phyloP scores from a whole-genome alignment of 2,888 invertebrate genomes.

The Diarsia rubi region DNA sequence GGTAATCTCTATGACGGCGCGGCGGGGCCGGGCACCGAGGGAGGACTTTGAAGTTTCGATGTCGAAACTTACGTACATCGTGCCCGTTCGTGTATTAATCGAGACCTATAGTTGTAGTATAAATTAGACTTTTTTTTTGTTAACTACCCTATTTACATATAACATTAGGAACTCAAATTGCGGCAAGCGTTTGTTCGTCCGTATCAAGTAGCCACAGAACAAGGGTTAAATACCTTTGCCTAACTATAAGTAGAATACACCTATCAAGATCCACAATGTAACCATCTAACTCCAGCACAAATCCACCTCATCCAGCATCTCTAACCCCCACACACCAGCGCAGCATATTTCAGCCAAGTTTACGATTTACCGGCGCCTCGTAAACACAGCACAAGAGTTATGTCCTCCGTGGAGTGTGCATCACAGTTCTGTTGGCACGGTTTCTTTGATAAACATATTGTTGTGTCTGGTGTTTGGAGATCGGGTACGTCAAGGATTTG shows the following conservation, averaged over 20 bases:
- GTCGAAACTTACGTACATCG: too few relatives aligned
- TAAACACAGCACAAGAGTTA: slow-evolving; percentile 68
- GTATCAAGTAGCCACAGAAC: too few relatives aligned
- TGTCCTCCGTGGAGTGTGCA: slow-evolving; percentile 38
- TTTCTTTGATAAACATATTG: slow-evolving; percentile 18
- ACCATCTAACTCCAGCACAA: not conserved
- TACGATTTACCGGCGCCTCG: slow-evolving; percentile 72
- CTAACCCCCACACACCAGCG: slow-evolving; percentile 34
- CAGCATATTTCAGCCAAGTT: slow-evolving; percentile 74
- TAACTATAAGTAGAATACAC: not conserved
- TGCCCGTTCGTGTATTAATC: too few relatives aligned
- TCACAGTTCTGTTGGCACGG: slow-evolving; percentile 27
- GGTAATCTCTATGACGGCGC: too few relatives aligned
- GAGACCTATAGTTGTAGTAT: too few relatives aligned
- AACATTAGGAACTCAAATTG: too few relatives aligned
- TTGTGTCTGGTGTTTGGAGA: not conserved
- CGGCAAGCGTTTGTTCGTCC: too few relatives aligned
- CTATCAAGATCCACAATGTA: slow-evolving; percentile 9
- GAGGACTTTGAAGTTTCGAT: too few relatives aligned
- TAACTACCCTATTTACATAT: too few relatives aligned
- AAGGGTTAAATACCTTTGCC: not conserved
- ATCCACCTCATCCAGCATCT: slow-evolving; percentile 18
- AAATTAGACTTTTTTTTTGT: too few relatives aligned
- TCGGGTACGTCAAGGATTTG: not conserved
- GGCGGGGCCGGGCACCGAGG: too few relatives aligned